phyloP scores from a whole-genome alignment of 2,888 invertebrate species.

The Syrista parreyssii region DNA sequence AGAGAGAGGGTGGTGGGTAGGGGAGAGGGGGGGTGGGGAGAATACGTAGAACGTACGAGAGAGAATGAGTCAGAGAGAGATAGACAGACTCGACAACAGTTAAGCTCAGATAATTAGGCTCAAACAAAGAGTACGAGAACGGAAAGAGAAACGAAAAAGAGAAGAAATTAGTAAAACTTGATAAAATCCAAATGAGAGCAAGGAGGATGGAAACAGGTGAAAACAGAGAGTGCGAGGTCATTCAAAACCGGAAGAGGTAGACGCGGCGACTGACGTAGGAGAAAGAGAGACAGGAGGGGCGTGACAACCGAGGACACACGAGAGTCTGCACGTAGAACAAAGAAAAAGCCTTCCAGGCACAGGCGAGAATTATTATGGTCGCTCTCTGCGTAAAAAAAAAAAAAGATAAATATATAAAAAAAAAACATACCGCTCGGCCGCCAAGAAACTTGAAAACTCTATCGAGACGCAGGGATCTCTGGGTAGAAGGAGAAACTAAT shows the following conservation, averaged over 20 bases:
- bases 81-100: neutral
- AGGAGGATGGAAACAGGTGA: neutral
- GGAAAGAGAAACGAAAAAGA: neutral
- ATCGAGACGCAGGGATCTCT: conserved; percentile 4
- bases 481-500: conserved; percentile 18
- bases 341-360: neutral
- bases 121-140: neutral
- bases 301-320: neutral
- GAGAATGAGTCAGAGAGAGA: neutral
- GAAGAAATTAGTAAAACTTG: neutral
- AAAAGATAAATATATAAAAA: no score
- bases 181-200: neutral
- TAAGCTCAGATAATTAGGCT: neutral
- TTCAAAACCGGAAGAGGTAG: neutral
- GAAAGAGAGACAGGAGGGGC: neutral
- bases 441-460: neutral
- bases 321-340: neutral
- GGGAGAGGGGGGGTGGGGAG: no score
- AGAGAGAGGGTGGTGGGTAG: no score
- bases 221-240: neutral
- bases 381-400: neutral
- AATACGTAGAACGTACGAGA: no score
- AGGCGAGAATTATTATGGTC: neutral
- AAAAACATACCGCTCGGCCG: neutral
- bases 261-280: neutral